Conservation (phyloP, 2,888 invertebrate species). For the Drosophila nr. medialis region DNA sequence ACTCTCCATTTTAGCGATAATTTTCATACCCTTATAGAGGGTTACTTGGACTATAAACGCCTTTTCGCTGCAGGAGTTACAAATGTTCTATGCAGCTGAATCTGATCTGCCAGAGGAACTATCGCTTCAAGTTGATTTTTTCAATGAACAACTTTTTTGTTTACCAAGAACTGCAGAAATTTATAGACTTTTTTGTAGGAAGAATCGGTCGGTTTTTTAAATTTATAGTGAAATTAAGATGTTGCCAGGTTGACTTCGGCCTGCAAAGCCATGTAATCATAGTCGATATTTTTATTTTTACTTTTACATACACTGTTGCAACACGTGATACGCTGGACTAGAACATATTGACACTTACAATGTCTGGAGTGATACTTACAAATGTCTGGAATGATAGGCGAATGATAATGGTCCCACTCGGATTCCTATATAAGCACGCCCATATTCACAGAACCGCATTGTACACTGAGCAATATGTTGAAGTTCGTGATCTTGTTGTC, state of each 20-base stretch:
- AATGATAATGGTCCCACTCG: background rate
- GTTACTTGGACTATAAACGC: background rate
- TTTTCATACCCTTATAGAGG: background rate
- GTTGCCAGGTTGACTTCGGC: background rate
- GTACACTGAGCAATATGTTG: slow-evolving; percentile 56
- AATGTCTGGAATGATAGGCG: background rate
- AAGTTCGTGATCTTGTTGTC: slow-evolving; percentile 69
- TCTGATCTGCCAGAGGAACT: background rate
- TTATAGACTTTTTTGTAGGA: background rate
- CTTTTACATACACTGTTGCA: background rate
- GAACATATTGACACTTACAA: background rate
- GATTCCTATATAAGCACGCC: slow-evolving; percentile 26
- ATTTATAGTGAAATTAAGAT: background rate
- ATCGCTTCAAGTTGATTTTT: background rate
- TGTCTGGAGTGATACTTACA: background rate
- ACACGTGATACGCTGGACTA: background rate
- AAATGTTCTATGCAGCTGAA: background rate
- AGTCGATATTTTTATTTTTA: background rate
- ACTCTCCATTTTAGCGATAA: background rate
- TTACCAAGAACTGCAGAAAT: background rate
- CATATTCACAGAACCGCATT: slow-evolving; percentile 15
- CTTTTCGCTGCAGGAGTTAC: background rate
- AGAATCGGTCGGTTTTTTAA: background rate
- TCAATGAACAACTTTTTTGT: background rate
- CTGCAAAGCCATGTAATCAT: background rate